Conservation (phyloP, 2,888 invertebrate species). For the Willowsia nigromaculata region DNA sequence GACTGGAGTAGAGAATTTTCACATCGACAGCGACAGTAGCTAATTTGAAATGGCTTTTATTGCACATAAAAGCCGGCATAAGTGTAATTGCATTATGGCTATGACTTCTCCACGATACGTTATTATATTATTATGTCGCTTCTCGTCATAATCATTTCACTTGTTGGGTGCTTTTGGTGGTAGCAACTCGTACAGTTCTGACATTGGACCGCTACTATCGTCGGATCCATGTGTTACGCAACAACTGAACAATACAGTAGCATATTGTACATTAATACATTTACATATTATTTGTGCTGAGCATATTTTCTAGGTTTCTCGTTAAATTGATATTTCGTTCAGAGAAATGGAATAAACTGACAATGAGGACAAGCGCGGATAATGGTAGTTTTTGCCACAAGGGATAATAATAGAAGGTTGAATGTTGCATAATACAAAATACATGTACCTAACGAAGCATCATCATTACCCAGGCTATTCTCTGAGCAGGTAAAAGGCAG, state of each 20-base stretch:
- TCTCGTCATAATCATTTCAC: slow-evolving; percentile 33
- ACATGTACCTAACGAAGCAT: neutral
- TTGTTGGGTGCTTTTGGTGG: slow-evolving; percentile 30
- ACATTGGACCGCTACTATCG: no score
- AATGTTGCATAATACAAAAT: neutral
- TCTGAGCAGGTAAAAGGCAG: neutral
- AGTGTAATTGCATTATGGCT: slow-evolving; percentile 31
- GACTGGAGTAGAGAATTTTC: neutral
- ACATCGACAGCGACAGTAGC: neutral
- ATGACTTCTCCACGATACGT: slow-evolving; percentile 4
- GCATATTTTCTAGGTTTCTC: neutral
- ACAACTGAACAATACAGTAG: neutral
- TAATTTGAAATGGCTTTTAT: slow-evolving; percentile 50
- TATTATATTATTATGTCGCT: neutral
- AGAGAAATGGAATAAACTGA: neutral
- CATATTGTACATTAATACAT: neutral
- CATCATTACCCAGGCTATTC: neutral
- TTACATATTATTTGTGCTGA: neutral
- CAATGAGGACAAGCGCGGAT: neutral
- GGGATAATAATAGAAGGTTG: neutral
- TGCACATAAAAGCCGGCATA: slow-evolving; percentile 27
- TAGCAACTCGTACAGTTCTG: no score
- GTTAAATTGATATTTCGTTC: slow-evolving; percentile 14
- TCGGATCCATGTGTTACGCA: no score
- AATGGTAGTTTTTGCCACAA: neutral